Percentiles rank a stretch among this genome's conserved stretches.
Evolutionary conservation across 2,113 vertebrate genomes (phyloP).

Genomic region (Psittacus erithacus): DNA sequence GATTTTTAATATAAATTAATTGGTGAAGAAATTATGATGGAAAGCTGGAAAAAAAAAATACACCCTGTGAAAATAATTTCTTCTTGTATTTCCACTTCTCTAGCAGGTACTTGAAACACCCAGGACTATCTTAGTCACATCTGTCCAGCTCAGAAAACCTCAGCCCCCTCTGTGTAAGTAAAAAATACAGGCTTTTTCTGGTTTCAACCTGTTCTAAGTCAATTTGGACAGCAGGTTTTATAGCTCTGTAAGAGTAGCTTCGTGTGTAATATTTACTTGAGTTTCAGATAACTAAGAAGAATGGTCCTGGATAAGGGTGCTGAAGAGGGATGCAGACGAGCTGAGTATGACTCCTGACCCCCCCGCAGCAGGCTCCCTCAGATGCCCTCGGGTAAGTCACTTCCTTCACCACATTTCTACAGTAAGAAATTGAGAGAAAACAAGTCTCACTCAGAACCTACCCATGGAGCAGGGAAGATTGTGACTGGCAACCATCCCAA

Average conservation of each 20-base stretch:
- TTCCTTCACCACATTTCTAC: neutral
- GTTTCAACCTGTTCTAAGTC: conserved; percentile 56
- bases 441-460: neutral
- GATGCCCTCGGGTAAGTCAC: neutral
- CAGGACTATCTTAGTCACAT: conserved; percentile 35
- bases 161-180: neutral
- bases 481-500: neutral
- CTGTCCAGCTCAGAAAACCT: conserved; percentile 22
- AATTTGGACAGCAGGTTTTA: conserved; percentile 55
- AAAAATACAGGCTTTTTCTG: conserved; percentile 55
- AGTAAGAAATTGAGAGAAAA: neutral
- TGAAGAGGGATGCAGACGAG: neutral
- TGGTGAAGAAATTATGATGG: neutral
- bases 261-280: conserved; percentile 55
- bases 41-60: neutral
- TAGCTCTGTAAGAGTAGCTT: conserved; percentile 39
- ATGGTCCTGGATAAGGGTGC: neutral
- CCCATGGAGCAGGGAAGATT: neutral
- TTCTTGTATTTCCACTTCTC: conserved; percentile 28
- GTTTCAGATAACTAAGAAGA: conserved; percentile 46
- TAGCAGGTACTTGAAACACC: neutral
- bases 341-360: neutral
- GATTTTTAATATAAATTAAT: neutral
- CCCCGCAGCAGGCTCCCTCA: neutral
- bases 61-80: neutral